phyloP scores from a whole-genome alignment of 2,888 invertebrate species.

The Chorisops tibialis region DNA sequence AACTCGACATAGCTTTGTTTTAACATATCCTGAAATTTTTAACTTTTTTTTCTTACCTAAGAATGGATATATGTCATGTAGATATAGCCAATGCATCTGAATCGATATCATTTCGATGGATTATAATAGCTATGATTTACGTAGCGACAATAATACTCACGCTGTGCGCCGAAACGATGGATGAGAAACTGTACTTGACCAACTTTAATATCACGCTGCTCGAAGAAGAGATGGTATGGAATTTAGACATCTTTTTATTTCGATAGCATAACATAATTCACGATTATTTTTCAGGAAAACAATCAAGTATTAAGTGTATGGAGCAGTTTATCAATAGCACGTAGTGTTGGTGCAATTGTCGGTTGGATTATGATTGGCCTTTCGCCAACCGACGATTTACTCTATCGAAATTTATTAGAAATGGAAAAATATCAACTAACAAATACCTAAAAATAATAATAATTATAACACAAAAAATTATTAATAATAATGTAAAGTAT shows the following conservation, averaged over 20 bases:
- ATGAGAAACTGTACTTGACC: conserved; percentile 48
- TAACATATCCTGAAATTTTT: not conserved
- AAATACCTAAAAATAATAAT: conserved; percentile 44
- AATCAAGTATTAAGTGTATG: conserved; percentile 53
- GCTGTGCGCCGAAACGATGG: conserved; percentile 51
- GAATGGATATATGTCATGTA: conserved; percentile 52
- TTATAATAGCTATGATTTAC: conserved; percentile 53
- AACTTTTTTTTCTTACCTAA: conserved; percentile 35
- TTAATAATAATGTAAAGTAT: conserved; percentile 4
- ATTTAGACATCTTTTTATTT: not conserved
- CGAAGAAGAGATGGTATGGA: conserved; percentile 50
- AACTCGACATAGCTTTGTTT: not conserved
- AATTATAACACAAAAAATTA: not conserved
- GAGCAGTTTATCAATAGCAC: conserved; percentile 56
- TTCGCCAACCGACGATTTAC: conserved; percentile 54
- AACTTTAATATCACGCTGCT: conserved; percentile 48
- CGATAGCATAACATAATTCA: conserved; percentile 3
- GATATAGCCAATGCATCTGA: conserved; percentile 49
- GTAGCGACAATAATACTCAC: conserved; percentile 52
- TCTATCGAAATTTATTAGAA: conserved; percentile 54
- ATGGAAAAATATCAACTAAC: conserved; percentile 52
- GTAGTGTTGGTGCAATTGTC: conserved; percentile 55
- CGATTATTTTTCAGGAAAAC: conserved; percentile 43
- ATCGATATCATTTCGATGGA: conserved; percentile 51
- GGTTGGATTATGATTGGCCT: conserved; percentile 57